phyloP scores from a whole-genome alignment of 2,888 invertebrate genomes.

The Tyria jacobaeae region DNA sequence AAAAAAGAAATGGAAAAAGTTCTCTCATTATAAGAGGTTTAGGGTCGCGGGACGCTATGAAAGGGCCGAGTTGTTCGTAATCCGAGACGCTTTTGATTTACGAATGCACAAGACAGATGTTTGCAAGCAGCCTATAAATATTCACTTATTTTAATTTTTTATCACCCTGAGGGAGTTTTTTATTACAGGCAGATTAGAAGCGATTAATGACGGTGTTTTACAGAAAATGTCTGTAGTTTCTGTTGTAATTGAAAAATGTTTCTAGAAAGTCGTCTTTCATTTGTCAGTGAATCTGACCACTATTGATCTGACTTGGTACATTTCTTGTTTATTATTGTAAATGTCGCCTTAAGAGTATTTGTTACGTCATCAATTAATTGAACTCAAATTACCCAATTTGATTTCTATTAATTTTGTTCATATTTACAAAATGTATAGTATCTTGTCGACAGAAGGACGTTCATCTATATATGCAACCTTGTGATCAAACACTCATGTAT shows the following conservation, averaged over 20 bases:
- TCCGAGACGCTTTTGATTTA: slow-evolving; percentile 45
- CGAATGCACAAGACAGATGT: slow-evolving; percentile 47
- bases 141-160: slow-evolving; percentile 20
- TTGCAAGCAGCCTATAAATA: slow-evolving; percentile 41
- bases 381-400: too few relatives aligned
- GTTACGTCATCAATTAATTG: too few relatives aligned
- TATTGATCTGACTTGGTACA: background rate
- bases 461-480: too few relatives aligned
- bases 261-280: background rate
- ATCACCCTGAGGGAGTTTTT: background rate
- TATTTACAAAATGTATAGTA: too few relatives aligned
- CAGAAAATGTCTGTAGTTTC: slow-evolving; percentile 2
- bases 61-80: slow-evolving; percentile 40
- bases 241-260: slow-evolving; percentile 11
- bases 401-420: too few relatives aligned
- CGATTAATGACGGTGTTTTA: slow-evolving; percentile 11
- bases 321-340: background rate
- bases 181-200: slow-evolving; percentile 15
- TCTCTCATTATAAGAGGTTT: slow-evolving; percentile 80
- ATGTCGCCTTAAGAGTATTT: background rate
- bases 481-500: too few relatives aligned
- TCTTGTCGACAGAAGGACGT: too few relatives aligned
- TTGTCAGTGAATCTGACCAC: slow-evolving; percentile 1
- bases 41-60: slow-evolving; percentile 58
- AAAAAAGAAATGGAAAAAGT: slow-evolving; percentile 78